phyloP scores from a whole-genome alignment of 2,797 vertebrate genomes.

The Nyctalus aviator region DNA sequence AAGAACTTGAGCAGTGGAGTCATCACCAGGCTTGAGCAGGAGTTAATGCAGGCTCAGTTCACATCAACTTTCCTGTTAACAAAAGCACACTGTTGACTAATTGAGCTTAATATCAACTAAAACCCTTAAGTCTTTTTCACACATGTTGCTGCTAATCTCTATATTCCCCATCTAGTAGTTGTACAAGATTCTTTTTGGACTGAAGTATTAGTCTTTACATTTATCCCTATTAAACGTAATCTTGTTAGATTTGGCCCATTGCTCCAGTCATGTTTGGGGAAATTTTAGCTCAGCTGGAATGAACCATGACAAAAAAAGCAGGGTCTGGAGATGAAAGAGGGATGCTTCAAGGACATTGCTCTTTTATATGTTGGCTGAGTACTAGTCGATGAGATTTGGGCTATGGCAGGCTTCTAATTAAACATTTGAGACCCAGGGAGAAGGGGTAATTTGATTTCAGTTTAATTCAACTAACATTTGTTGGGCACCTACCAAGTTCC shows the following conservation, averaged over 20 bases:
- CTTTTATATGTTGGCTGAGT: not conserved
- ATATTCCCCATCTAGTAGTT: constrained; percentile 75
- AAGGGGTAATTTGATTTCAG: constrained; percentile 52
- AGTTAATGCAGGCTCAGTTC: constrained; percentile 47
- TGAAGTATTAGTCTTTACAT: constrained; percentile 81
- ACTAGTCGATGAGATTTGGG: not conserved
- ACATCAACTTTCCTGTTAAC: constrained; percentile 62
- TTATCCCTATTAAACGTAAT: constrained; percentile 83
- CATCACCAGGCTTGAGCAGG: not conserved
- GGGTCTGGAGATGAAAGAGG: constrained; percentile 13
- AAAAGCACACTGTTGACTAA: constrained; percentile 71
- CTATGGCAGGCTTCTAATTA: constrained; percentile 35
- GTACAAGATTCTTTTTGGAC: constrained; percentile 74
- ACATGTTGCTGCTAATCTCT: constrained; percentile 77
- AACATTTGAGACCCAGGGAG: not conserved
- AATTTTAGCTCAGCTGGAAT: constrained; percentile 78
- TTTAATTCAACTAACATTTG: constrained; percentile 56
- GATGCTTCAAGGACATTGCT: constrained; percentile 50
- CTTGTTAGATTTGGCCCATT: constrained; percentile 81
- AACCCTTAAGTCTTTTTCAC: constrained; percentile 77
- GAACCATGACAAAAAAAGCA: constrained; percentile 76
- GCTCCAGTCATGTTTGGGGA: constrained; percentile 76
- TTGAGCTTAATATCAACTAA: constrained; percentile 80
- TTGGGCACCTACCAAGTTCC: constrained; percentile 16
- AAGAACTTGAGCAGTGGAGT: not conserved